phyloP scores from a whole-genome alignment of 2,797 vertebrate genomes.

The Chelon labrosus region DNA sequence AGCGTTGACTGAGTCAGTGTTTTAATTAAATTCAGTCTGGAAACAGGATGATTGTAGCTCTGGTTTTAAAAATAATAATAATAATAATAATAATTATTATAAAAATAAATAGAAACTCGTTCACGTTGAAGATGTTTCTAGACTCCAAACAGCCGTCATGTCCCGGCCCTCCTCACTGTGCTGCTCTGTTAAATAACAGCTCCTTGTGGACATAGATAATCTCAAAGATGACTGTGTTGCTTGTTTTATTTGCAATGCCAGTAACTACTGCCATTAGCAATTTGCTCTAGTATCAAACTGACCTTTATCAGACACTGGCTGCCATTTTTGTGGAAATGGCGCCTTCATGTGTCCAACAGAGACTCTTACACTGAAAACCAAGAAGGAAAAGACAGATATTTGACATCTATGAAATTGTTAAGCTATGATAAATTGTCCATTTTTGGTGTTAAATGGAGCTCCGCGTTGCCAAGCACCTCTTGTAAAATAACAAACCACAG shows the following conservation, averaged over 20 bases:
- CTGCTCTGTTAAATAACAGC: neutral
- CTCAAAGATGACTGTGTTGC: no score
- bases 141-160: neutral
- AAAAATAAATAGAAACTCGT: no score
- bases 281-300: constrained; percentile 3
- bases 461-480: neutral
- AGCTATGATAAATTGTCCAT: neutral
- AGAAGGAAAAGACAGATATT: neutral
- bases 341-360: constrained; percentile 72
- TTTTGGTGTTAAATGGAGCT: neutral
- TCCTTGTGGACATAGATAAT: no score
- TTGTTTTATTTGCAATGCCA: neutral
- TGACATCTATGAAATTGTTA: neutral
- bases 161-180: neutral
- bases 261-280: neutral
- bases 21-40: neutral
- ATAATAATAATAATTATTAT: no score
- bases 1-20: neutral
- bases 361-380: constrained; percentile 27
- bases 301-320: neutral
- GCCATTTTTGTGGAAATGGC: constrained; percentile 64
- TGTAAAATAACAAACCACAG: neutral
- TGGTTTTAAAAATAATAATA: neutral
- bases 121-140: neutral
- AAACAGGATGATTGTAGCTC: neutral